phyloP scores from a whole-genome alignment of 2,888 invertebrate genomes.

The Heliconius hortense region DNA sequence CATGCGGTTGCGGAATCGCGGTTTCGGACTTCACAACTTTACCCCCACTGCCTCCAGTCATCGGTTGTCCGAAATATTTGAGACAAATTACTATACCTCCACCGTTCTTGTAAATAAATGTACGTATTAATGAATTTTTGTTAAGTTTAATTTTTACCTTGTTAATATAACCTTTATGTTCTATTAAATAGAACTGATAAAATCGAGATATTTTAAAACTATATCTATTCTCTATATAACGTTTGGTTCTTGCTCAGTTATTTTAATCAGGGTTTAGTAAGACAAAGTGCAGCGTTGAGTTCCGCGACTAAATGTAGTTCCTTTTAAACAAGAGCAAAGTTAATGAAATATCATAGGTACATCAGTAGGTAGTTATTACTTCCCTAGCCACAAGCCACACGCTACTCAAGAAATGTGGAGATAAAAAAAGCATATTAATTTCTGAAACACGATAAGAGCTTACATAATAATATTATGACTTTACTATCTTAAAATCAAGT shows the following conservation, averaged over 20 bases:
- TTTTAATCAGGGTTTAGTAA: too few relatives aligned
- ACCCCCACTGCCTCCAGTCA: slow-evolving; percentile 47
- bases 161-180: too few relatives aligned
- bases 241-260: too few relatives aligned
- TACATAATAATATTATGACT: not conserved
- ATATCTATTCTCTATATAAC: too few relatives aligned
- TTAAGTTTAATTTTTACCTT: not conserved
- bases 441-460: slow-evolving; percentile 4
- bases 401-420: not conserved
- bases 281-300: too few relatives aligned
- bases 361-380: not conserved
- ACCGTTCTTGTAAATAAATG: slow-evolving; percentile 53
- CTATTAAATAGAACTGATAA: too few relatives aligned
- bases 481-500: slow-evolving; percentile 18
- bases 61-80: slow-evolving; percentile 54
- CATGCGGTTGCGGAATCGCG: slow-evolving; percentile 1
- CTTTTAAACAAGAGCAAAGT: not conserved
- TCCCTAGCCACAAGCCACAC: not conserved
- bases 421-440: not conserved
- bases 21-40: slow-evolving; percentile 33
- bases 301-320: too few relatives aligned
- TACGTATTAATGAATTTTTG: not conserved
- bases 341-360: not conserved
- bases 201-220: too few relatives aligned
- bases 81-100: slow-evolving; percentile 62